Evolutionary conservation across 2,797 vertebrate species (phyloP).

Genomic region (Vireo griseus): DNA sequence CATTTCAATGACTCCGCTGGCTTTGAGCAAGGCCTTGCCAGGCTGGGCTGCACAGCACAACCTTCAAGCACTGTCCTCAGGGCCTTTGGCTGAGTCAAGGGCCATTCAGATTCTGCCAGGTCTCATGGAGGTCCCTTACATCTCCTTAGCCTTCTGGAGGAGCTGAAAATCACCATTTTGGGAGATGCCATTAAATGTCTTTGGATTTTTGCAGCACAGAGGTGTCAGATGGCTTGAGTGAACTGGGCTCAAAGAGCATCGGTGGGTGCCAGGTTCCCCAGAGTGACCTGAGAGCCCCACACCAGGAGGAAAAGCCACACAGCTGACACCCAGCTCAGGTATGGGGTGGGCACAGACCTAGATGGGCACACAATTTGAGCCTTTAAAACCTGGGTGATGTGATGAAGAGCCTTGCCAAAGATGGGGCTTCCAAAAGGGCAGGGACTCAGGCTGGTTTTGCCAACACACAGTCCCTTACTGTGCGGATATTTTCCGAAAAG

Average conservation of each 20-base stretch:
- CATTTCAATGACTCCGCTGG: not conserved
- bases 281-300: not conserved
- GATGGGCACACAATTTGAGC: not conserved
- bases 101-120: not conserved
- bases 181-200: not conserved
- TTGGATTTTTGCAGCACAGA: fast-evolving
- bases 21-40: not conserved
- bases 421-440: not conserved
- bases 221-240: not conserved
- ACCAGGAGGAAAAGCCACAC: not conserved
- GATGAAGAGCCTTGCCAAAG: not conserved
- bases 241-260: not conserved
- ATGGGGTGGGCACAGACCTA: not conserved
- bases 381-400: not conserved
- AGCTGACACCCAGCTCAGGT: not conserved
- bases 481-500: not conserved
- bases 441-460: not conserved
- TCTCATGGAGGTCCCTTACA: not conserved
- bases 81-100: not conserved
- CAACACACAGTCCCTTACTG: not conserved
- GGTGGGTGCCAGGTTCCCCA: not conserved
- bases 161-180: not conserved
- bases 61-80: not conserved
- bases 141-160: not conserved
- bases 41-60: not conserved